Percentiles rank a stretch among this genome's conserved stretches.
Conservation (phyloP, 2,797 vertebrate species). For the Simalia tracyae region DNA sequence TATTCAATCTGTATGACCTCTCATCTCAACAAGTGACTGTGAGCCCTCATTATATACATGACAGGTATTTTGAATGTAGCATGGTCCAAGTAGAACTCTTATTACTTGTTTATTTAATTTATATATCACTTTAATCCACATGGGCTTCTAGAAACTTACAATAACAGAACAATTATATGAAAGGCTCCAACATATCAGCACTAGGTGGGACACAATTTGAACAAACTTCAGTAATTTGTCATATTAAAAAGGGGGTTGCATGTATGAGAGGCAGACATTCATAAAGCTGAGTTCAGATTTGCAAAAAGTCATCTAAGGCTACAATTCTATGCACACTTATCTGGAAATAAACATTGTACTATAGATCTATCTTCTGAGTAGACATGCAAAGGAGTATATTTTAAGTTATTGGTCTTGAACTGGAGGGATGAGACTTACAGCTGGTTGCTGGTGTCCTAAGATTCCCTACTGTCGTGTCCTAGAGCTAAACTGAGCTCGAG, state of each 20-base stretch:
- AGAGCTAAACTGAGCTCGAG: too few species aligned
- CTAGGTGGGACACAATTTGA: too few species aligned
- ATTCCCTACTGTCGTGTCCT: too few species aligned
- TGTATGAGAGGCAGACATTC: background rate
- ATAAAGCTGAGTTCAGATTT: background rate
- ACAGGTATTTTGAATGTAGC: background rate
- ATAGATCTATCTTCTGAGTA: background rate
- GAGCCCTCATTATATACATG: background rate
- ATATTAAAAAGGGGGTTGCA: background rate
- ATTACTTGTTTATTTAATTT: background rate
- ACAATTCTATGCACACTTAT: too few species aligned
- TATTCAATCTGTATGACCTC: too few species aligned
- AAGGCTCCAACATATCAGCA: background rate
- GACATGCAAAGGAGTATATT: background rate
- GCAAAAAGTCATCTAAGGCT: background rate
- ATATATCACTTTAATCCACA: too few species aligned
- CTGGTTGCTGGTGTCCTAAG: background rate
- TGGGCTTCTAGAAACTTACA: too few species aligned
- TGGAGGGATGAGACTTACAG: background rate
- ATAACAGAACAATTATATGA: too few species aligned
- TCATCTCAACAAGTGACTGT: too few species aligned
- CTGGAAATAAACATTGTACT: background rate
- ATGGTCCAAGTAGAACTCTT: background rate
- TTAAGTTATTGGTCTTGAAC: background rate
- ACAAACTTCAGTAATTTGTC: background rate